Conservation (phyloP, 2,888 invertebrate genomes). For the Torymus auratus region DNA sequence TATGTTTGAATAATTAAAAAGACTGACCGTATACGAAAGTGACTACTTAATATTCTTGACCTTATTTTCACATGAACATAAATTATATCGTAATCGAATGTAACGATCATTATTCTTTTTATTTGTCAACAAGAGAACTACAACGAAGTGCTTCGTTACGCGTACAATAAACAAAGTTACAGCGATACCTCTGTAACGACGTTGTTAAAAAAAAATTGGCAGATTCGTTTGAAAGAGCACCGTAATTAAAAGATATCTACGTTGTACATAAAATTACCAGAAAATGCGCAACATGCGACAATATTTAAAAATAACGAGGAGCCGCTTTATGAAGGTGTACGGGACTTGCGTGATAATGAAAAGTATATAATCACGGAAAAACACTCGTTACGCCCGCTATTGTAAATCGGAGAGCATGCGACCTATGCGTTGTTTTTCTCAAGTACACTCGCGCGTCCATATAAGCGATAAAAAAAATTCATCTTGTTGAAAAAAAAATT, state of each 20-base stretch:
- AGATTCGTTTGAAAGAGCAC: too few relatives aligned
- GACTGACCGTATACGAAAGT: neutral
- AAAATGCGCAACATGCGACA: slow-evolving; percentile 34
- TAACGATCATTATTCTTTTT: too few relatives aligned
- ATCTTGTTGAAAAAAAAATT: too few relatives aligned
- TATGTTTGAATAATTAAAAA: neutral
- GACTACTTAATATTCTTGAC: slow-evolving; percentile 3
- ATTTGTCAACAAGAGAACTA: too few relatives aligned
- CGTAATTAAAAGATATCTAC: too few relatives aligned
- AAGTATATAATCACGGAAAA: slow-evolving; percentile 24
- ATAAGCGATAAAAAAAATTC: neutral
- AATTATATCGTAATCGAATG: too few relatives aligned
- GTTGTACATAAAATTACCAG: slow-evolving; percentile 6
- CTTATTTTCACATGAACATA: neutral
- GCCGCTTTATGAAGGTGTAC: slow-evolving; percentile 27
- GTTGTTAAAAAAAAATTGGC: too few relatives aligned
- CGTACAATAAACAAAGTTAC: too few relatives aligned
- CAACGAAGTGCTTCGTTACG: too few relatives aligned
- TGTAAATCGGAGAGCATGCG: slow-evolving; percentile 34
- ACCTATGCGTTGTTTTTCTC: neutral
- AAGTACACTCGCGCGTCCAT: neutral
- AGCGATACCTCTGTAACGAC: too few relatives aligned
- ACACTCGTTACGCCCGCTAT: slow-evolving; percentile 24
- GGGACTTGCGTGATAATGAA: slow-evolving; percentile 45
- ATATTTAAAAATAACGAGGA: slow-evolving; percentile 33